phyloP scores from a whole-genome alignment of 2,797 vertebrate genomes.

The Lutjanus argentimaculatus region DNA sequence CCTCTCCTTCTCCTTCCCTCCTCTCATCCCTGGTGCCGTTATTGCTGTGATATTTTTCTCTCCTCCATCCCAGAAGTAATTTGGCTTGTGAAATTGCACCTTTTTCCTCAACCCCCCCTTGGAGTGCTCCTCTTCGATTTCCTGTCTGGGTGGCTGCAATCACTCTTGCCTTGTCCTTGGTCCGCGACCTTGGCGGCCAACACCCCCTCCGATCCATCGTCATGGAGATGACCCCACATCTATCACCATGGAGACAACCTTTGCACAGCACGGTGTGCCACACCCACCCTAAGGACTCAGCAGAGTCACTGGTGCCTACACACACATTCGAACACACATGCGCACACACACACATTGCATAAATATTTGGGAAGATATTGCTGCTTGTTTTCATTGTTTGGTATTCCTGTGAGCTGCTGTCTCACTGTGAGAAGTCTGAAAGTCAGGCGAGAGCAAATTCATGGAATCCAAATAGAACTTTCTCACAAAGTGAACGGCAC shows the following conservation, averaged over 20 bases:
- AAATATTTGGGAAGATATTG: slow-evolving; percentile 30
- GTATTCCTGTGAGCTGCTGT: slow-evolving; percentile 56
- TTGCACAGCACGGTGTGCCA: slow-evolving; percentile 65
- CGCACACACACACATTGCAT: slow-evolving; percentile 5
- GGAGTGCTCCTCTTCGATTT: slow-evolving; percentile 88
- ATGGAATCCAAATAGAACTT: slow-evolving; percentile 66
- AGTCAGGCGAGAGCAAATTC: slow-evolving; percentile 56
- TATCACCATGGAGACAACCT: slow-evolving; percentile 84
- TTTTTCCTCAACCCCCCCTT: slow-evolving; percentile 77
- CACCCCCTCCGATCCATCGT: slow-evolving; percentile 75
- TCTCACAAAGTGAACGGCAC: slow-evolving; percentile 63
- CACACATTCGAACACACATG: neutral
- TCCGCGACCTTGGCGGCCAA: slow-evolving; percentile 80
- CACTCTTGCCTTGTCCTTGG: slow-evolving; percentile 86
- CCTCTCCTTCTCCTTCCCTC: slow-evolving; percentile 30
- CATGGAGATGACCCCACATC: slow-evolving; percentile 84
- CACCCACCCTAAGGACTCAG: slow-evolving; percentile 68
- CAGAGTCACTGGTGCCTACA: slow-evolving; percentile 39
- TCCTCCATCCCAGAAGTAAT: slow-evolving; percentile 86
- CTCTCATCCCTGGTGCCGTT: slow-evolving; percentile 67
- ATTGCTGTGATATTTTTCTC: slow-evolving; percentile 84
- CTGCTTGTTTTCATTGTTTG: slow-evolving; percentile 50
- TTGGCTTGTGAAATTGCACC: slow-evolving; percentile 89
- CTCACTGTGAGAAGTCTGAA: slow-evolving; percentile 57
- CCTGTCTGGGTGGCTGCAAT: slow-evolving; percentile 88